A percentile compares a stretch with the other conserved stretches of the same genome.
phyloP scores from a whole-genome alignment of 2,888 invertebrate species.

The Artemia sinica region DNA sequence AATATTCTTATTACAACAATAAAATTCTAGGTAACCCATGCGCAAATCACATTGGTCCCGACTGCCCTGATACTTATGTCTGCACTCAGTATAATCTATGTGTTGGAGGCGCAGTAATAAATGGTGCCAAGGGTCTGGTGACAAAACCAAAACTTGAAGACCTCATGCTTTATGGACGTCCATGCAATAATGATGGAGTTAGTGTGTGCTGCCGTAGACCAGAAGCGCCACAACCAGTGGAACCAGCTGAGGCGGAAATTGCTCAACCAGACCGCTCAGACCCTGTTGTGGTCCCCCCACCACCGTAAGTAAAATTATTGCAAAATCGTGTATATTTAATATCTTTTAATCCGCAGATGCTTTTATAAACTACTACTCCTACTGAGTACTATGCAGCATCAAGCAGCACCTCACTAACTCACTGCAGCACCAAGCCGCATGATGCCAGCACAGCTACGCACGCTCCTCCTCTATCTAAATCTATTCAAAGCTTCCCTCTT shows the following conservation, averaged over 20 bases:
- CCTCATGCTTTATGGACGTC: constrained; percentile 19
- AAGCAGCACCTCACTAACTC: no score
- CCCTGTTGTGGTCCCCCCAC: background rate
- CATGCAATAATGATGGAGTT: constrained; percentile 18
- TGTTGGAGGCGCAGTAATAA: constrained; percentile 14
- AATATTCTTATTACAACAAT: constrained; percentile 15
- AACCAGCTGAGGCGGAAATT: constrained; percentile 12
- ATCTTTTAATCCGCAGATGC: no score
- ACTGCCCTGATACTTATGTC: constrained; percentile 18
- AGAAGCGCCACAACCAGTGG: background rate
- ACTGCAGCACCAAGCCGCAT: no score
- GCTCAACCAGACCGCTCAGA: background rate
- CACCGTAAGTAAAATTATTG: no score
- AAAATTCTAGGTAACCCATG: constrained; percentile 20
- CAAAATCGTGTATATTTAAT: no score
- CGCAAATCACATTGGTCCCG: constrained; percentile 19
- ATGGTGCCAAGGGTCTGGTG: background rate
- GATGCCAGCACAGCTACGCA: no score
- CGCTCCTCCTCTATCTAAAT: no score
- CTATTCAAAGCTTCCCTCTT: no score
- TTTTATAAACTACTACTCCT: no score
- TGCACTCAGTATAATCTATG: constrained; percentile 19
- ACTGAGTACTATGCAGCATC: no score
- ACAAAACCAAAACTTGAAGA: constrained; percentile 14
- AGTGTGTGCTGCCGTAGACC: constrained; percentile 17